A percentile compares a stretch with the other conserved stretches of the same genome.
Conservation (phyloP, 2,888 invertebrate genomes). For the Boloria selene region DNA sequence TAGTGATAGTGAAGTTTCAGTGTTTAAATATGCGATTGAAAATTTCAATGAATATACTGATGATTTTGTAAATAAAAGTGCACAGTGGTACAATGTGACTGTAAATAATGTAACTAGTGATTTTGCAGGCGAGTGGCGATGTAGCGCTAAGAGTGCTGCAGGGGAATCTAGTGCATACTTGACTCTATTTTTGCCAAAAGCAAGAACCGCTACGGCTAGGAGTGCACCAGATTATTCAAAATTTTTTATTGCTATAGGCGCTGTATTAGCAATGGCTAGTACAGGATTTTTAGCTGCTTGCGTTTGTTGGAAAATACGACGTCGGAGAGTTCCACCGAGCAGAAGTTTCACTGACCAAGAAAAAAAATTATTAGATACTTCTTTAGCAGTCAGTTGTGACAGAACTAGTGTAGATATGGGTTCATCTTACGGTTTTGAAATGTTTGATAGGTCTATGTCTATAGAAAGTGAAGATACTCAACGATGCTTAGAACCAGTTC, state of each 20-base stretch:
- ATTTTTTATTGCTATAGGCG: conserved; percentile 87
- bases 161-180: conserved; percentile 84
- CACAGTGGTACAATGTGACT: conserved; percentile 90
- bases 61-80: conserved; percentile 73
- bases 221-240: conserved; percentile 88
- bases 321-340: conserved; percentile 86
- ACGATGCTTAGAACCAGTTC: conserved; percentile 81
- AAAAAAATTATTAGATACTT: conserved; percentile 91
- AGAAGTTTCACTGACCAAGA: conserved; percentile 93
- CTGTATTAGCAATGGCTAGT: conserved; percentile 85
- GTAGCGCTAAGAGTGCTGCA: conserved; percentile 87
- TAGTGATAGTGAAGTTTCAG: conserved; percentile 60
- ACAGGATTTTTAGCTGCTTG: conserved; percentile 81
- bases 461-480: conserved; percentile 75
- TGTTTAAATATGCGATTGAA: conserved; percentile 58
- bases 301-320: conserved; percentile 85
- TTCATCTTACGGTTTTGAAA: conserved; percentile 76
- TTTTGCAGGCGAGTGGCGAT: conserved; percentile 93
- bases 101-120: conserved; percentile 90
- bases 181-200: conserved; percentile 74
- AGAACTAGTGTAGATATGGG: conserved; percentile 85
- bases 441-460: conserved; percentile 78
- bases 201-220: conserved; percentile 89
- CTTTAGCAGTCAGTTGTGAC: conserved; percentile 84
- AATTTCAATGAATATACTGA: conserved; percentile 67